Evolutionary conservation across 1,140 invertebrate genomes (phyloP), one percentile per base, ranked within the genome.

Genomic region (Catajapyx aquilonaris): DNA sequence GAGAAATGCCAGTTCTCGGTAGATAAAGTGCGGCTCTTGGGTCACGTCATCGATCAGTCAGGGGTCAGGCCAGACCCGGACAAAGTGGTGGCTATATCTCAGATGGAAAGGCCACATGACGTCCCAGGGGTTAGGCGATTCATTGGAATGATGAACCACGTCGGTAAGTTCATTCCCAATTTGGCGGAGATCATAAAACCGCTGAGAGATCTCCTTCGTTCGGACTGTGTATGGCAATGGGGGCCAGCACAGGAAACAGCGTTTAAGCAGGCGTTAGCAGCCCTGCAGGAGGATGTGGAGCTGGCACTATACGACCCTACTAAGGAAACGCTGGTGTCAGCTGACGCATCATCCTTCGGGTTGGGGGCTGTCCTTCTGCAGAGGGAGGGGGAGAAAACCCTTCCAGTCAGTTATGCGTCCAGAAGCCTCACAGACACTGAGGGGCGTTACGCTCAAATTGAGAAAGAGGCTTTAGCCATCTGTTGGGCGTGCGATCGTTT

Each of bases 371-470:
- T 40, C 20, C 33, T 54, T 1, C 30, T 49, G 1, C 49, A 58
- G 25, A 16, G 17, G 13, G 4, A 31, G 3, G 25, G 19, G 2
- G 25, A 38, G 5, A 5, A 9, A 9, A n/a, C 11, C 13, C 33
- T 41, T 13, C 45, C 44, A 20, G 44, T 57, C 16, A 44, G 48
- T 4, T 56, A 52, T 44, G 48, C 51, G 5, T 52, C 44, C 7
- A 33, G 46, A 21, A n/a, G n/a, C n/a, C n/a, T n/a, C n/a, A n/a
- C n/a, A n/a, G n/a, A n/a, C n/a, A n/a, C n/a, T n/a, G n/a, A n/a
- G n/a, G n/a, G n/a, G n/a, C n/a, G n/a, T n/a, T n/a, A n/a, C n/a
- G n/a, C n/a, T n/a, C n/a, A n/a, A n/a, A n/a, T n/a, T n/a, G n/a
- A n/a, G n/a, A n/a, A n/a, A n/a, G n/a, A n/a, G n/a, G n/a, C n/a